Evolutionary conservation across 30 jellyfish, hydroid and myxozoan genomes (phyloP), one percentile per base, ranked within the genome.

Genomic region (Hydra vulgaris): DNA sequence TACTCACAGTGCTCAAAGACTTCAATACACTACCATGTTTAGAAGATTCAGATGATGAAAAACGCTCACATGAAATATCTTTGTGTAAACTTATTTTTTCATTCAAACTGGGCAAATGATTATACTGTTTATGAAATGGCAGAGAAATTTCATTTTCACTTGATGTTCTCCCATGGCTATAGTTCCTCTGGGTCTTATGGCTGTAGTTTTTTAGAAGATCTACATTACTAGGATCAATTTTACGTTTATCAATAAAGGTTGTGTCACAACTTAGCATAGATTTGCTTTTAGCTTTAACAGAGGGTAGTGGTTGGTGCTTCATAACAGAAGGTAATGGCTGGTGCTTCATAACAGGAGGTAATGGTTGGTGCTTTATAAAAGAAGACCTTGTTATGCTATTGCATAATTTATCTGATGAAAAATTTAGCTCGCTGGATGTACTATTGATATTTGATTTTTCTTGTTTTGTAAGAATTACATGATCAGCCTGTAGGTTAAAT

Each of bases 21-120:
- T 78, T 78, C 18, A 78, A 53, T 15, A 78, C 25, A 52, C 77
- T 81, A 15, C 74, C 72, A 23, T 70, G 56, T 53, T 71, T 75
- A 23, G 83, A 27, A 24, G 83, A 75, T 53, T 27, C 71, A 1
- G 76, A 69, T 69, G 79, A 23, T 15, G 27, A 1, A 0, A 23
- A 21, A 23, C 79, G 79, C 53, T 17, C 56, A 71, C 53, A 71
- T 20, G 79, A 71, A 71, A 23, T 8, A 12, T 71, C 20, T 20
- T 20, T 17, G 79, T 27, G 27, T 0, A 12, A 27, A 17, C 20
- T 7, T 0, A 27, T n/a, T 27, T 15, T 27, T 20, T 53, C 53
- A 18, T 27, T 1, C 27, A 71, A 71, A 20, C 26, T 53, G 15
- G 79, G 79, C 79, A 20, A 27, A 0, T 71, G 61, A 40, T 5